phyloP scores from a whole-genome alignment of 2,113 vertebrate genomes.

The Butorides virescens region DNA sequence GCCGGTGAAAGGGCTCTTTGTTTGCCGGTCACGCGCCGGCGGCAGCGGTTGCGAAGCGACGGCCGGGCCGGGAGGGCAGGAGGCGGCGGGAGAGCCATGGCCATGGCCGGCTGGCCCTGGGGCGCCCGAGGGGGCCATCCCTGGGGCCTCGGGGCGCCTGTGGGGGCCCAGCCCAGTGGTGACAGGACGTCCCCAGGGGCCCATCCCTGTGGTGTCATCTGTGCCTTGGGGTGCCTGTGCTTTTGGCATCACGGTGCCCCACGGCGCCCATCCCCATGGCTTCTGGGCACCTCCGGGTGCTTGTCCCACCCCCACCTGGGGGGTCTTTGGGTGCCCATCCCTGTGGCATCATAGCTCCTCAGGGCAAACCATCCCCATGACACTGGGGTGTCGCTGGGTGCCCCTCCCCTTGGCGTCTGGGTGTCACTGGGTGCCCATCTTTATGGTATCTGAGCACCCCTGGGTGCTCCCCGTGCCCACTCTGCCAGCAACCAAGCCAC shows the following conservation, averaged over 20 bases:
- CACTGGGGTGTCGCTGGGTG: not conserved
- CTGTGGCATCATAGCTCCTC: not conserved
- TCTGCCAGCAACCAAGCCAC: accelerated
- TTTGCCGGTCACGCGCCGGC: not conserved
- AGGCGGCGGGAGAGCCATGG: not conserved
- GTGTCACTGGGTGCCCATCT: not conserved
- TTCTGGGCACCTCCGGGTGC: too few species aligned
- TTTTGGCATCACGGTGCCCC: too few species aligned
- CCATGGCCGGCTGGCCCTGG: not conserved
- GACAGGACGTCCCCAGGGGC: accelerated
- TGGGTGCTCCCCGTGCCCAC: accelerated
- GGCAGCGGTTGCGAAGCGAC: slow-evolving; percentile 2
- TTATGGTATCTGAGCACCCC: accelerated
- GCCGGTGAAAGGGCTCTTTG: not conserved
- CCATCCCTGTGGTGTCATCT: not conserved
- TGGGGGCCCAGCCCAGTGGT: accelerated
- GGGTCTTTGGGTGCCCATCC: not conserved
- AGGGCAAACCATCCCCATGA: not conserved
- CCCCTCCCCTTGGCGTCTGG: not conserved
- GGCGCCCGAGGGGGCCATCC: not conserved
- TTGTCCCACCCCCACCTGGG: too few species aligned
- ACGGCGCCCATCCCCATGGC: not conserved
- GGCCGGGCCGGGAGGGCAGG: not conserved
- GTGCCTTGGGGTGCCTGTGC: not conserved
- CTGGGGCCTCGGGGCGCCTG: accelerated